Conservation (phyloP, 2,797 vertebrate genomes). For the Phyllotis vaccarum region DNA sequence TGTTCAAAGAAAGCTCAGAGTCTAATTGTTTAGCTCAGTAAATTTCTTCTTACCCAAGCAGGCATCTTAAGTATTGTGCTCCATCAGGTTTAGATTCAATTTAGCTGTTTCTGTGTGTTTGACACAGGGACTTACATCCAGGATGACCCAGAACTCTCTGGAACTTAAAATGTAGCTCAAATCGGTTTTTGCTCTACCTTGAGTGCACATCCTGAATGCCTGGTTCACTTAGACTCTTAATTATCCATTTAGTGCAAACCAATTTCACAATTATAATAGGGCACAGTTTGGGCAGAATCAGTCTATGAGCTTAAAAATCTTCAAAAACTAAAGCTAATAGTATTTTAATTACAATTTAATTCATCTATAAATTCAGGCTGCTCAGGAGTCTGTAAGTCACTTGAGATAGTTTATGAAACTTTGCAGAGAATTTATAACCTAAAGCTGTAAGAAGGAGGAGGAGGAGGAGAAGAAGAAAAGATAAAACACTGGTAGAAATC, state of each 20-base stretch:
- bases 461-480: neutral
- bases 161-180: neutral
- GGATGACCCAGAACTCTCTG: neutral
- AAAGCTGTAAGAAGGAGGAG: neutral
- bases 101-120: neutral
- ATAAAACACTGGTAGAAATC: neutral
- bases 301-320: neutral
- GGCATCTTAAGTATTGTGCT: neutral
- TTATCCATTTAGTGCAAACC: neutral
- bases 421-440: conserved; percentile 3
- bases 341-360: neutral
- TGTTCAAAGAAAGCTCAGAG: neutral
- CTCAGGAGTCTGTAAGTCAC: neutral
- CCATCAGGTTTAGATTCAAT: neutral
- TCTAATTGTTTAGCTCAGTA: neutral
- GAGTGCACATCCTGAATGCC: neutral
- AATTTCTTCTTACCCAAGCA: neutral
- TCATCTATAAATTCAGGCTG: neutral
- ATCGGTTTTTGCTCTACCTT: neutral
- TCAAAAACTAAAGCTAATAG: neutral
- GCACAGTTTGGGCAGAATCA: conserved; percentile 25
- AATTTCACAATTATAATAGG: neutral
- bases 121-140: neutral
- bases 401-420: conserved; percentile 8
- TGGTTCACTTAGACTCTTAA: neutral